A percentile compares a stretch with the other conserved stretches of the same genome.
Conservation (phyloP, 1,140 invertebrate species). For the Brevipalpus yothersi region DNA sequence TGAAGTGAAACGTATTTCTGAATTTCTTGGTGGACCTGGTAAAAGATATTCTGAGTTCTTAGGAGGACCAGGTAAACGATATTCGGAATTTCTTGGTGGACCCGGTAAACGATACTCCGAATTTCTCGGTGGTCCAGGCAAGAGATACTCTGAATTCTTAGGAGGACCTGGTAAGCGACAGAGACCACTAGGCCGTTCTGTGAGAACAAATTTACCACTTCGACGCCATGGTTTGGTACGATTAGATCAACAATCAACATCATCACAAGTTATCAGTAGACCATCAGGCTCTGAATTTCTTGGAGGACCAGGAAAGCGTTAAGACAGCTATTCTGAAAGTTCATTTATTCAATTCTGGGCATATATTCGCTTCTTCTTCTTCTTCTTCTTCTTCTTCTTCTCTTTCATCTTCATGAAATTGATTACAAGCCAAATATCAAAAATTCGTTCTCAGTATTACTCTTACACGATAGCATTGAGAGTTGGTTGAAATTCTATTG, state of each 20-base stretch:
- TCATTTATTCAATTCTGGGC: too few species aligned
- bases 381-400: too few species aligned
- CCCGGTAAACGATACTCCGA: constrained; percentile 9
- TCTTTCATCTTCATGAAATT: too few species aligned
- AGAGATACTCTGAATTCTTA: constrained; percentile 6
- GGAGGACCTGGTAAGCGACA: constrained; percentile 1
- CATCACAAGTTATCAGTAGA: background rate
- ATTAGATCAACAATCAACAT: background rate
- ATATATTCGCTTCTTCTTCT: too few species aligned
- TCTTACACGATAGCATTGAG: too few species aligned
- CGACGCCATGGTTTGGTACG: background rate
- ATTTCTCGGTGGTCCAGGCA: background rate
- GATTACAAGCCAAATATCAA: too few species aligned
- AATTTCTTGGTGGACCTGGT: constrained; percentile 11
- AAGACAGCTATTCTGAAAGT: background rate
- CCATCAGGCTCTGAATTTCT: constrained; percentile 13
- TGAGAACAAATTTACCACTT: background rate
- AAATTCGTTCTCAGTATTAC: too few species aligned
- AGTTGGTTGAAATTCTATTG: too few species aligned
- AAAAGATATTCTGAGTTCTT: constrained; percentile 15
- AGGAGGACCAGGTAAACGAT: constrained; percentile 14
- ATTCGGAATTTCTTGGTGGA: constrained; percentile 15
- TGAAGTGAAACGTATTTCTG: constrained; percentile 10
- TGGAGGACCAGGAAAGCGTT: constrained; percentile 13
- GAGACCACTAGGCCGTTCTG: background rate